These are phyloP conservation scores for Neofelis nebulosa DNA, from an alignment of 2,113 vertebrate species.

Conservation along the genomic window DNA sequence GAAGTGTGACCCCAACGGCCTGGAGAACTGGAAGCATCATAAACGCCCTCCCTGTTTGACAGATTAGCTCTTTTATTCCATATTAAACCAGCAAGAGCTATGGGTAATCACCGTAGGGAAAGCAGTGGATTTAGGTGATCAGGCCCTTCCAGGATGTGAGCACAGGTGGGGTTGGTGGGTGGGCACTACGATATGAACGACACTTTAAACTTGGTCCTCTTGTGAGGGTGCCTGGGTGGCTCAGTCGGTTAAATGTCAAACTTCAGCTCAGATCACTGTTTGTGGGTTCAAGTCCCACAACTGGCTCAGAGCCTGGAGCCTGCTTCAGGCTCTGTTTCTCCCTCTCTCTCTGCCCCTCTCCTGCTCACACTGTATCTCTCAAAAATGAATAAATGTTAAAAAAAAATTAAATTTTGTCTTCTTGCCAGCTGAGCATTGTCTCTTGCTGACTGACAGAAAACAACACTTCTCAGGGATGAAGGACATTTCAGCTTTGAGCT, in stretches of 20 bases:
- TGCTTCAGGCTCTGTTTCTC: too few species aligned
- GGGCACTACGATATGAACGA: neutral
- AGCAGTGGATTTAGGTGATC: neutral
- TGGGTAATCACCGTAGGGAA: neutral
- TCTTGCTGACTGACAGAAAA: neutral
- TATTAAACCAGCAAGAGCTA: neutral
- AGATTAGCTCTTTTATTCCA: neutral
- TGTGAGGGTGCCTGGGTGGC: too few species aligned
- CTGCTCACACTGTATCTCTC: too few species aligned
- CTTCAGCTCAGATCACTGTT: too few species aligned
- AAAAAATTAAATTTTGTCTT: neutral
- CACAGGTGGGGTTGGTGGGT: fast-evolving
- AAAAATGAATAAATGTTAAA: too few species aligned
- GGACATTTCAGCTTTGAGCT: neutral
- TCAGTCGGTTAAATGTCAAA: too few species aligned
- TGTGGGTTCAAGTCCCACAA: too few species aligned
- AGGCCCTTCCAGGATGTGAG: neutral
- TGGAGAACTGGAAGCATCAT: neutral
- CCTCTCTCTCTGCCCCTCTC: too few species aligned
- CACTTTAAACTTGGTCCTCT: neutral
- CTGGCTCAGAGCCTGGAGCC: too few species aligned
- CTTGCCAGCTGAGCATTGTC: neutral
- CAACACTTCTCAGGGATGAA: neutral
- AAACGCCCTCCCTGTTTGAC: neutral
- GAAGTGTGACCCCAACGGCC: neutral